Percentiles rank a stretch among this genome's conserved stretches.
Conservation (phyloP, 2,888 invertebrate genomes). For the Orthosia gothica region DNA sequence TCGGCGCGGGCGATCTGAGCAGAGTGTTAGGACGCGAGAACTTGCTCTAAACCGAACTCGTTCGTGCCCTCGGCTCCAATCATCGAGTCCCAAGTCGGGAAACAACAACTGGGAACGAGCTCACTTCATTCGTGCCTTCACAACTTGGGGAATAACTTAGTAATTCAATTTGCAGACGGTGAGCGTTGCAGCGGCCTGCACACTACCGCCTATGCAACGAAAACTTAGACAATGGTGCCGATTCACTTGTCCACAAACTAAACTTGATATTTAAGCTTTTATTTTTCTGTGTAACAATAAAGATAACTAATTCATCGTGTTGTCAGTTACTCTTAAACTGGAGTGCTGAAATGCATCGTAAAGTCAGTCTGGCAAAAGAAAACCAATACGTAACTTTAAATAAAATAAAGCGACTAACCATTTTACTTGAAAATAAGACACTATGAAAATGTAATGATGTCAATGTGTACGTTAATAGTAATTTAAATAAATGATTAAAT, state of each 20-base stretch:
- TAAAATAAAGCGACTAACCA: no score
- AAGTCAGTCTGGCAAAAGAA: not conserved
- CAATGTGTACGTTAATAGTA: no score
- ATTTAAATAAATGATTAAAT: no score
- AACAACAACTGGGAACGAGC: conserved; percentile 86
- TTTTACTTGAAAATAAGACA: no score
- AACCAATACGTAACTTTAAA: no score
- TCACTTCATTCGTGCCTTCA: conserved; percentile 85
- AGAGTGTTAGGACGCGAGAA: conserved; percentile 66
- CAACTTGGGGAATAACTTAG: conserved; percentile 87
- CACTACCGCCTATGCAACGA: conserved; percentile 69
- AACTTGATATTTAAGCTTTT: not conserved
- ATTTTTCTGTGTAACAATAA: not conserved
- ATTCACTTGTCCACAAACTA: not conserved
- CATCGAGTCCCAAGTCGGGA: conserved; percentile 76
- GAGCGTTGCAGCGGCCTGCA: conserved; percentile 77
- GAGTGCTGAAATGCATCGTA: not conserved
- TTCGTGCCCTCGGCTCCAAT: conserved; percentile 78
- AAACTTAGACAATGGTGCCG: conserved; percentile 68
- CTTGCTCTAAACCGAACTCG: conserved; percentile 72
- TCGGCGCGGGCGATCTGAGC: conserved; percentile 48
- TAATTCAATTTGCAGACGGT: conserved; percentile 87
- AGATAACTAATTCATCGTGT: no score
- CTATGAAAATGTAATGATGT: no score
- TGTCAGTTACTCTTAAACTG: no score